Percentiles rank a stretch among this genome's conserved stretches.
Evolutionary conservation across 2,113 vertebrate genomes (phyloP).

Genomic region (Cyanocitta stelleri): DNA sequence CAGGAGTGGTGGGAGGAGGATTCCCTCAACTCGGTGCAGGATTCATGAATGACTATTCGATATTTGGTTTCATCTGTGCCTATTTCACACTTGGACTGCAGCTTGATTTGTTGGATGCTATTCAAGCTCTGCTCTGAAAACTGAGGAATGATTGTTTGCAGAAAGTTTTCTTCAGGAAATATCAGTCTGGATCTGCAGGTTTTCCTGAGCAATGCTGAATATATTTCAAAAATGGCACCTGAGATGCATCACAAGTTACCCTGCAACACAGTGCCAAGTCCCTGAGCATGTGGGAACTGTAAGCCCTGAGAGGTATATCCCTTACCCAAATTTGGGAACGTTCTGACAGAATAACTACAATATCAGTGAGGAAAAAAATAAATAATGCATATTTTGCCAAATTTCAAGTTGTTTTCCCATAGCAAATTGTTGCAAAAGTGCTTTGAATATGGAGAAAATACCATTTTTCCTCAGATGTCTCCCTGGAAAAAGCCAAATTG

Average conservation of each 20-base stretch:
- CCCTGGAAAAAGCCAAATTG: background rate
- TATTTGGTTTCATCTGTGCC: background rate
- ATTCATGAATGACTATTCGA: background rate
- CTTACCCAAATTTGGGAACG: background rate
- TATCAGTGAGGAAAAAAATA: background rate
- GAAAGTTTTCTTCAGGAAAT: background rate
- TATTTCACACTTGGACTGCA: background rate
- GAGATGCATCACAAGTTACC: background rate
- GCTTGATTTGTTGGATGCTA: background rate
- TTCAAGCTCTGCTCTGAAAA: background rate
- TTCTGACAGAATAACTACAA: background rate
- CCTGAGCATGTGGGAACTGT: fast-evolving
- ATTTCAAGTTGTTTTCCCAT: background rate
- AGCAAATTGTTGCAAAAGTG: background rate
- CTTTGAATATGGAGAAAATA: background rate
- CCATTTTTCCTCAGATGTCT: background rate
- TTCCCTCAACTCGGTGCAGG: background rate
- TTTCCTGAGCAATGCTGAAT: background rate
- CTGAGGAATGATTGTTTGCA: background rate
- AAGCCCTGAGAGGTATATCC: too few relatives aligned
- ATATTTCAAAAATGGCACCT: background rate
- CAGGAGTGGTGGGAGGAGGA: background rate
- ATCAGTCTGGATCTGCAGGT: background rate
- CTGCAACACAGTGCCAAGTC: background rate
- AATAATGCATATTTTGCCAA: background rate